Conservation (phyloP, 2,113 vertebrate species). For the Speoplatyrhinus poulsoni region DNA sequence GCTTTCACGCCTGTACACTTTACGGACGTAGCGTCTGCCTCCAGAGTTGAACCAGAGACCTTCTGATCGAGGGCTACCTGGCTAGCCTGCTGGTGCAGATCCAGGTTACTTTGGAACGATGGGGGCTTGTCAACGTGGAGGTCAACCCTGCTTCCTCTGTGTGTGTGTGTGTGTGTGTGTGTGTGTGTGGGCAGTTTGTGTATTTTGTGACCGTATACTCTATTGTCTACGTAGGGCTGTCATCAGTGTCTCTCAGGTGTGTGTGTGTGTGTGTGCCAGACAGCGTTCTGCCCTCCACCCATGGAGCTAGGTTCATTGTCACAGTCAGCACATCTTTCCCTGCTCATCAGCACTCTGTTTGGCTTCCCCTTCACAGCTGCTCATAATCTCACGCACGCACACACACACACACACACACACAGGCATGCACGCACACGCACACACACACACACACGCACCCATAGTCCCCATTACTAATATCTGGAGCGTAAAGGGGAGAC, state of each 20-base stretch:
- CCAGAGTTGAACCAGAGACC: background rate
- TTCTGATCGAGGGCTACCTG: too few species aligned
- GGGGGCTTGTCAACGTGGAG: background rate
- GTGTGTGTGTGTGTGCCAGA: constrained; percentile 30
- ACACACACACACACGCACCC: constrained; percentile 6
- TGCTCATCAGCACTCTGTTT: constrained; percentile 64
- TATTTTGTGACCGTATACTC: background rate
- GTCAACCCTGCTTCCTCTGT: background rate
- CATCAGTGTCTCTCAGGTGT: constrained; percentile 13
- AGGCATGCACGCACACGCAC: background rate
- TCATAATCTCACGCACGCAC: background rate
- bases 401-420: background rate
- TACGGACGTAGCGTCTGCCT: background rate
- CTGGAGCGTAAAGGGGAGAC: constrained; percentile 59
- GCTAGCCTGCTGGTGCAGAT: too few species aligned
- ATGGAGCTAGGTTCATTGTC: constrained; percentile 45
- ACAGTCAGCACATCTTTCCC: constrained; percentile 61
- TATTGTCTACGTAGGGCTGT: constrained; percentile 4
- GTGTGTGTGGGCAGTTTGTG: constrained; percentile 2
- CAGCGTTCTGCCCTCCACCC: constrained; percentile 46
- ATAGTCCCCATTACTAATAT: constrained; percentile 45
- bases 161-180: constrained; percentile 3
- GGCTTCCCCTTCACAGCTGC: constrained; percentile 46
- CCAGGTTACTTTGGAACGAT: too few species aligned
- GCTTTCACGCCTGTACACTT: too few species aligned